Conservation (phyloP, 1,140 invertebrate genomes). For the Drosophila cardini region DNA sequence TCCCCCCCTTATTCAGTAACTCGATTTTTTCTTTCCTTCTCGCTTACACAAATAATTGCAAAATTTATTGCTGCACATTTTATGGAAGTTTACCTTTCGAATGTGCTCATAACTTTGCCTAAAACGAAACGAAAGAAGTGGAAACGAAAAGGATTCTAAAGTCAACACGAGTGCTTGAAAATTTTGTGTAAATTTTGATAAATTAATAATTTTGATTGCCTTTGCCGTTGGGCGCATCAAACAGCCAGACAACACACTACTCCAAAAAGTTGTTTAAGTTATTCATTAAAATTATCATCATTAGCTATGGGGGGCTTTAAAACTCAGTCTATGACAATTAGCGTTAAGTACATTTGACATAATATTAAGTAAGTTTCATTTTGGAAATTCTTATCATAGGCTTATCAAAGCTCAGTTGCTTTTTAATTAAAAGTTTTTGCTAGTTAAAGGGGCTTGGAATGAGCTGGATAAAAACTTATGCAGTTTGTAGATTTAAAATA, state of each 20-base stretch:
- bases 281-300: conserved; percentile 62
- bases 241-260: conserved; percentile 14
- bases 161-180: conserved; percentile 36
- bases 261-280: conserved; percentile 50
- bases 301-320: conserved; percentile 36
- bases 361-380: neutral
- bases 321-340: conserved; percentile 41
- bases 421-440: conserved; percentile 39
- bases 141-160: conserved; percentile 25
- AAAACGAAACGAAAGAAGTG: neutral
- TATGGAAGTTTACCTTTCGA: conserved; percentile 51
- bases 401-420: conserved; percentile 12
- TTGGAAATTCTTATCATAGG: conserved; percentile 6
- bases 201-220: conserved; percentile 70
- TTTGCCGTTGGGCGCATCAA: neutral
- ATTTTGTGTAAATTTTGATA: conserved; percentile 43
- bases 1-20: neutral
- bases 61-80: conserved; percentile 55
- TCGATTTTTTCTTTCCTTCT: neutral
- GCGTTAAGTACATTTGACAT: conserved; percentile 5
- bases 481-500: neutral
- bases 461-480: neutral
- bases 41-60: conserved; percentile 52
- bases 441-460: neutral
- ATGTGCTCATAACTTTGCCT: conserved; percentile 32